These are phyloP conservation scores for Sternarchorhynchus goeldii DNA, from an alignment of 2,797 vertebrate genomes.

Conservation along the genomic window DNA sequence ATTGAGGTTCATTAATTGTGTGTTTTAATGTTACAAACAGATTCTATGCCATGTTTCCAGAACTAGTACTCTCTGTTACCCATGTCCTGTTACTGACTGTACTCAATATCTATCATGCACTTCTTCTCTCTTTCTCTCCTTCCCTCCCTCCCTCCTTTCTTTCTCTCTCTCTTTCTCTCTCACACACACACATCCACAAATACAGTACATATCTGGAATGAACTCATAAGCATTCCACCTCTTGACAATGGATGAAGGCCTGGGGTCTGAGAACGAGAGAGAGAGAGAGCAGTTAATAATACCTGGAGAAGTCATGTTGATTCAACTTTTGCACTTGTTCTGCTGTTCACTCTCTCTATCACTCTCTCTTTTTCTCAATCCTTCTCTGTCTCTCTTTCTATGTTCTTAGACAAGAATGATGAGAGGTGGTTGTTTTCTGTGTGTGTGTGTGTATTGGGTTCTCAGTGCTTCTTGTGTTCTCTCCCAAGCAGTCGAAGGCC, in stretches of 20 bases:
- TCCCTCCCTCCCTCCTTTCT: too few relatives aligned
- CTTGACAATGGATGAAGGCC: too few relatives aligned
- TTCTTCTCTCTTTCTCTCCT: too few relatives aligned
- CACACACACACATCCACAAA: background rate
- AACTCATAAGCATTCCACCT: too few relatives aligned
- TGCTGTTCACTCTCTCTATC: background rate
- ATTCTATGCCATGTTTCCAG: too few relatives aligned
- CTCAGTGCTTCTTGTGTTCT: conserved; percentile 10
- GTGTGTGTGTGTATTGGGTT: background rate
- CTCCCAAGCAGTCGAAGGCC: background rate
- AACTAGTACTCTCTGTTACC: too few relatives aligned
- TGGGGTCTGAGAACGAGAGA: too few relatives aligned
- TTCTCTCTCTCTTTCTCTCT: too few relatives aligned
- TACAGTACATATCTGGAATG: too few relatives aligned
- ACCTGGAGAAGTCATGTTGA: background rate
- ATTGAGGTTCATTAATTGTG: background rate
- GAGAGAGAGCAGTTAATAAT: background rate
- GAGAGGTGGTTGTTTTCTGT: background rate
- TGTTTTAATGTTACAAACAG: background rate
- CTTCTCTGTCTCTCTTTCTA: background rate
- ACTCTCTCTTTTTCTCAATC: background rate
- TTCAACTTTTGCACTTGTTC: background rate
- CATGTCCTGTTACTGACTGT: too few relatives aligned
- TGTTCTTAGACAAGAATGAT: conserved; percentile 25
- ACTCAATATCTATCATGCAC: too few relatives aligned